Evolutionary conservation across 2,113 vertebrate species (phyloP).

Genomic region (Acanthisitta chloris): DNA sequence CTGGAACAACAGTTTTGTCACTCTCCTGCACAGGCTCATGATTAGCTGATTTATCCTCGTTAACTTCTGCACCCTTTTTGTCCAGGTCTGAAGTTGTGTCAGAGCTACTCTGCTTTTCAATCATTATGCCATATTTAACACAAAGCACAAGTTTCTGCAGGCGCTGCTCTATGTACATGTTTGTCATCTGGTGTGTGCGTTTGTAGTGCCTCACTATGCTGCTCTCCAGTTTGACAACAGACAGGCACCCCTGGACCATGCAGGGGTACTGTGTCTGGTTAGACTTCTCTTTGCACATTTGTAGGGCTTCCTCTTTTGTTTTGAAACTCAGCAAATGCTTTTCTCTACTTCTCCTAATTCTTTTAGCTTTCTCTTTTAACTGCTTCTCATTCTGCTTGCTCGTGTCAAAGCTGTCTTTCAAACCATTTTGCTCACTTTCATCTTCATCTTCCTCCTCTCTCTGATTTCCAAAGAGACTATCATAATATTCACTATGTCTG

Average conservation of each 20-base stretch:
- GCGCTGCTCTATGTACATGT: constrained; percentile 70
- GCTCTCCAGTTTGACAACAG: constrained; percentile 85
- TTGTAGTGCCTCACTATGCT: constrained; percentile 90
- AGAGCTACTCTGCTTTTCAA: constrained; percentile 61
- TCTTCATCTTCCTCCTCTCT: constrained; percentile 68
- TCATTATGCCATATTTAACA: constrained; percentile 76
- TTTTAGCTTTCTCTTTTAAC: constrained; percentile 64
- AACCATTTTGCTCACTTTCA: constrained; percentile 18
- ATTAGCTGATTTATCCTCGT: background rate
- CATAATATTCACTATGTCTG: constrained; percentile 83
- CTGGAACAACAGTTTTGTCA: background rate
- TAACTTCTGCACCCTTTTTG: constrained; percentile 40
- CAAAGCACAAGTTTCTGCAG: constrained; percentile 79
- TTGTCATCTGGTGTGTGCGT: constrained; percentile 81
- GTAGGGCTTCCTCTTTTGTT: constrained; percentile 87
- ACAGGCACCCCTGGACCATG: constrained; percentile 91
- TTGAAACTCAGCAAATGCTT: constrained; percentile 75
- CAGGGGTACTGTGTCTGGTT: constrained; percentile 86
- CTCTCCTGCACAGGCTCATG: constrained; percentile 4
- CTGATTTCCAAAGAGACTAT: constrained; percentile 73
- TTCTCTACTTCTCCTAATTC: constrained; percentile 60
- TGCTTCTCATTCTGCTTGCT: constrained; percentile 63
- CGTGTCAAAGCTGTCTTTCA: constrained; percentile 9
- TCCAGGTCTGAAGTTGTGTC: constrained; percentile 22
- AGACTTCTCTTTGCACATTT: constrained; percentile 91